A percentile compares a stretch with the other conserved stretches of the same genome.
Evolutionary conservation across 1,140 invertebrate genomes (phyloP).

Genomic region (Bombus turneri): DNA sequence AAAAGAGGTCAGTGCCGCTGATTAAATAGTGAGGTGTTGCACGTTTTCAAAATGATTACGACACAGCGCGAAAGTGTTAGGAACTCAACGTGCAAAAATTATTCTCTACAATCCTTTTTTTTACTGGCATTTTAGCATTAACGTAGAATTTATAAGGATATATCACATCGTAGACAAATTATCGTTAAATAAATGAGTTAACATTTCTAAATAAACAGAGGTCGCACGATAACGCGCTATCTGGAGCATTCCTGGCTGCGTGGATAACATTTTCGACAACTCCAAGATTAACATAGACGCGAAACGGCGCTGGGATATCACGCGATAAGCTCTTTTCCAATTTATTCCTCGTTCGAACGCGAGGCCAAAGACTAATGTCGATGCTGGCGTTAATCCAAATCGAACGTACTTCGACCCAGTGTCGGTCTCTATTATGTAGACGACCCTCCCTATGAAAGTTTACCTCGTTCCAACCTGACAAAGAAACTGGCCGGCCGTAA

Average conservation of each 20-base stretch:
- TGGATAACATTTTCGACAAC: conserved; percentile 44
- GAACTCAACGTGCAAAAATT: too few species aligned
- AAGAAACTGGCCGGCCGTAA: not conserved
- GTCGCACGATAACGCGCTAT: not conserved
- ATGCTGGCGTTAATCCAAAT: conserved; percentile 72
- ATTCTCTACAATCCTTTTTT: too few species aligned
- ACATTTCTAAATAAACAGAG: not conserved
- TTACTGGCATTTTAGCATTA: not conserved
- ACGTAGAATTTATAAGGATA: not conserved
- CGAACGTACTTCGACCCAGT: conserved; percentile 50
- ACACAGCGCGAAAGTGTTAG: too few species aligned
- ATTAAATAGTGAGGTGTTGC: too few species aligned
- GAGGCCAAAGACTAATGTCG: conserved; percentile 72
- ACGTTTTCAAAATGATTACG: too few species aligned
- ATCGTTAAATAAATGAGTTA: conserved; percentile 6
- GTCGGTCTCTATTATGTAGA: conserved; percentile 49
- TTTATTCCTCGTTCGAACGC: conserved; percentile 57
- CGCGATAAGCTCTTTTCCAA: conserved; percentile 59
- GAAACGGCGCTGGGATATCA: conserved; percentile 29
- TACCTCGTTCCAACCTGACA: conserved; percentile 2
- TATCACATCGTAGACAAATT: too few species aligned
- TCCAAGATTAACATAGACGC: conserved; percentile 51
- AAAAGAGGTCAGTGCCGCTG: too few species aligned
- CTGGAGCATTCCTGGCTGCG: not conserved
- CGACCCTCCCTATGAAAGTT: conserved; percentile 6